phyloP scores from a whole-genome alignment of 1,140 invertebrate species.

The Araneus ventricosus region DNA sequence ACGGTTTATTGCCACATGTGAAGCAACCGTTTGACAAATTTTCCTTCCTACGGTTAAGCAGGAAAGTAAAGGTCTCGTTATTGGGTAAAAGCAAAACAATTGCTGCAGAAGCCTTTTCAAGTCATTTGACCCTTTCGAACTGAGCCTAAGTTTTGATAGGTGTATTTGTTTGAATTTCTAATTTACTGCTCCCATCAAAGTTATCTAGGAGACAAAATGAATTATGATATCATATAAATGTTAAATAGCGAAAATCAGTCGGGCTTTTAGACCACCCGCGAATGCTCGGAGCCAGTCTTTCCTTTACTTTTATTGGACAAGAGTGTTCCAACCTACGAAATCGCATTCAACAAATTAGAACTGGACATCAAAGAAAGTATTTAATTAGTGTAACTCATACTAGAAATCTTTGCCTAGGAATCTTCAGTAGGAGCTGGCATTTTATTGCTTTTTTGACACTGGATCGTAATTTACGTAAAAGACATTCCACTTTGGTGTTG shows the following conservation, averaged over 20 bases:
- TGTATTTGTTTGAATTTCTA: constrained; percentile 47
- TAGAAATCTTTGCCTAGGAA: background rate
- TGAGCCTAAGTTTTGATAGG: background rate
- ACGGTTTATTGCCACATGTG: too few species aligned
- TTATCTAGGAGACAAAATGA: constrained; percentile 27
- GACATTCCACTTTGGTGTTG: constrained; percentile 66
- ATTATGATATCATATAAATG: constrained; percentile 54
- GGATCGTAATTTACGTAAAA: constrained; percentile 74
- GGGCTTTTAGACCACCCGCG: background rate
- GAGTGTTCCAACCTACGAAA: background rate
- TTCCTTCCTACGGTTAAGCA: background rate
- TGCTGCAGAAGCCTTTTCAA: background rate
- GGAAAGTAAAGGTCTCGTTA: background rate
- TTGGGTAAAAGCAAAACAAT: background rate
- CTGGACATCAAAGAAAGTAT: constrained; percentile 45
- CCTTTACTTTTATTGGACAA: constrained; percentile 40
- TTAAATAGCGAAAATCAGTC: constrained; percentile 29
- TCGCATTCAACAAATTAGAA: constrained; percentile 54
- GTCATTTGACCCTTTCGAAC: constrained; percentile 24
- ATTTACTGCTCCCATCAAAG: constrained; percentile 24
- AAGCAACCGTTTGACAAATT: background rate
- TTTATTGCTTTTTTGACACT: constrained; percentile 72
- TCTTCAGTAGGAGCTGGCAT: constrained; percentile 34
- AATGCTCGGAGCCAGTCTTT: constrained; percentile 1
- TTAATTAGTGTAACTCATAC: constrained; percentile 74